These are phyloP conservation scores for Diaperis boleti DNA, from an alignment of 2,888 invertebrate species.

Conservation along the genomic window DNA sequence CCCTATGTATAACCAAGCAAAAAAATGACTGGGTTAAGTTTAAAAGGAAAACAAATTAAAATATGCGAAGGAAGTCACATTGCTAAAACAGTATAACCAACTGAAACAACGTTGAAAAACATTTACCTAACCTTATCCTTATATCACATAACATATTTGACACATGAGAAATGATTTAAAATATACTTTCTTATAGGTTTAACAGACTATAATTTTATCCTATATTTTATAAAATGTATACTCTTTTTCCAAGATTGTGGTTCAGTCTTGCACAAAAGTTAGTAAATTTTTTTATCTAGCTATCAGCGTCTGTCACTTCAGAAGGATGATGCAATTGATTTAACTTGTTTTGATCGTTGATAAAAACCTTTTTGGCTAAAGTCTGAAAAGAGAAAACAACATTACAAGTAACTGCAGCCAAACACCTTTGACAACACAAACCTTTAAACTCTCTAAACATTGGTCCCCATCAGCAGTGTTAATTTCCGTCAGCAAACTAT, in stretches of 20 bases:
- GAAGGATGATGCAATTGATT: conserved; percentile 67
- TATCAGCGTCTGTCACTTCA: conserved; percentile 55
- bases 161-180: conserved; percentile 58
- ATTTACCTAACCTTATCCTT: conserved; percentile 47
- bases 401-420: not conserved
- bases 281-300: conserved; percentile 50
- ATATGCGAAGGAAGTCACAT: conserved; percentile 9
- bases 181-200: conserved; percentile 29
- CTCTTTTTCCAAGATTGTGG: conserved; percentile 52
- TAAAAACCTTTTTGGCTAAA: conserved; percentile 83
- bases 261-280: conserved; percentile 57
- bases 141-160: conserved; percentile 65
- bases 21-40: conserved; percentile 19
- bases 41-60: conserved; percentile 19
- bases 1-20: conserved; percentile 29
- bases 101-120: conserved; percentile 27
- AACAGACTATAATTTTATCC: conserved; percentile 43
- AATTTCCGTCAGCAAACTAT: conserved; percentile 91
- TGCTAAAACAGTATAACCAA: conserved; percentile 19
- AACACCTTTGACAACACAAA: conserved; percentile 50
- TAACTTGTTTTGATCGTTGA: conserved; percentile 84
- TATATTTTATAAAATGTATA: conserved; percentile 60
- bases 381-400: conserved; percentile 67
- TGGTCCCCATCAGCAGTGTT: conserved; percentile 97
- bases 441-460: conserved; percentile 88